Evolutionary conservation across 2,113 vertebrate species (phyloP), one percentile per base, ranked within the genome.

Genomic region (Passer domesticus): DNA sequence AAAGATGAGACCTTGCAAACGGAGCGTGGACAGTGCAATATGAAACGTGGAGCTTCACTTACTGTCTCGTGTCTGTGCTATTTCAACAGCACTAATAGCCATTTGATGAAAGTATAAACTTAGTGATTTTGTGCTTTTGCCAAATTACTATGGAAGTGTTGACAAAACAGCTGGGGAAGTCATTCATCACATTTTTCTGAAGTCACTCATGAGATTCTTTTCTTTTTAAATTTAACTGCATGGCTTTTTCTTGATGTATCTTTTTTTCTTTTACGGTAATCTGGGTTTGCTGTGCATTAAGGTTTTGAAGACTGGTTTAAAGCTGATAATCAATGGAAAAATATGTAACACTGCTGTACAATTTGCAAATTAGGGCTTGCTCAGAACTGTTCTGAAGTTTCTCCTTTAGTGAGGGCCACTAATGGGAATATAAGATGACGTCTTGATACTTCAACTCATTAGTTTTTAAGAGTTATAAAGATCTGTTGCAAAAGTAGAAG

Each of bases 91-190:
- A 3, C 79, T 86, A 90, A 93, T 39, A 68, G 87, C 68, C 82
- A 70, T 81, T 90, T 46, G 85, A 92, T 92, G 94, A 89, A 94
- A 91, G 77, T 69, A 75, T 55, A 87, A 92, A 95, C 92, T 88
- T 39, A 33, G 91, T 69, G 60, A 88, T 94, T 93, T 81, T 93
- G 93, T 82, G 82, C 87, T 86, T 87, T 95, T 94, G 96, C 96
- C 96, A 97, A 93, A 95, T 97, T 96, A 96, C 92, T 96, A 95
- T 97, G 95, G 92, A 92, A 97, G 82, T 50, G 93, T 96, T 96
- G 93, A 96, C 94, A 95, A 94, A 97, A 97, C 94, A 97, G 83
- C 76, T 37, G 60, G 89, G 79, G 60, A 96, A 95, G 90, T 69
- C 21, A 56, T 93, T 90, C 67, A 93, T 95, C 88, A 88, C 94